Evolutionary conservation across 2,888 invertebrate species (phyloP).

Genomic region (Agrotis puta): DNA sequence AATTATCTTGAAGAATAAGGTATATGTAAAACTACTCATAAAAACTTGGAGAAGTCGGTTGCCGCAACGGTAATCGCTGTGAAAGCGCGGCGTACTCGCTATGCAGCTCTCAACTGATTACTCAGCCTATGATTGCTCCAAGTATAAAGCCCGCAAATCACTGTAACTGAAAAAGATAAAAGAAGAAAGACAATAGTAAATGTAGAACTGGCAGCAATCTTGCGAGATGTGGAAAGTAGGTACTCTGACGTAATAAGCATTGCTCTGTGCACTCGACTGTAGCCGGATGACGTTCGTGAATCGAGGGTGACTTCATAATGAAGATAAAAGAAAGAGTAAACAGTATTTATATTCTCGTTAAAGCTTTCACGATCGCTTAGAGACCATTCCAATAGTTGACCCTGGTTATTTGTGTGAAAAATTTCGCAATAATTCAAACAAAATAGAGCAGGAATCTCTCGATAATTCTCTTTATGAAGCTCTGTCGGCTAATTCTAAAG

Average conservation of each 20-base stretch:
- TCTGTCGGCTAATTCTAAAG: conserved; percentile 6
- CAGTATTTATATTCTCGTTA: neutral
- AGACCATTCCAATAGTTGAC: neutral
- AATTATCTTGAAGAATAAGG: neutral
- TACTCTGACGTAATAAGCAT: neutral
- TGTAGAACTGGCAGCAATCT: conserved; percentile 16
- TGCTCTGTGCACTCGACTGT: neutral
- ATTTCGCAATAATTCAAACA: neutral
- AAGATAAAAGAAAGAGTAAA: neutral
- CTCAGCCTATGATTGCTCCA: neutral
- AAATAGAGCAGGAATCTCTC: neutral
- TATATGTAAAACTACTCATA: neutral
- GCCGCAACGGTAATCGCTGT: neutral
- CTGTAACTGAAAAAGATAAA: conserved; percentile 17
- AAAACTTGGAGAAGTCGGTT: neutral
- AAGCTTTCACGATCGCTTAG: neutral
- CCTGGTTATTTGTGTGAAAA: neutral
- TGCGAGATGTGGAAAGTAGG: neutral
- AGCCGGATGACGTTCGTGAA: neutral
- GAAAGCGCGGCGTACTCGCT: neutral
- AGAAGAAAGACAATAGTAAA: neutral
- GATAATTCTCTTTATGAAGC: conserved; percentile 11
- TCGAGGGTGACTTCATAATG: neutral
- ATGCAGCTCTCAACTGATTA: neutral
- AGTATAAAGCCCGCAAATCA: conserved; percentile 1